Base-by-base conservation (phyloP, 2,113 vertebrate genomes). In the Oxyura jamaicensis region DNA sequence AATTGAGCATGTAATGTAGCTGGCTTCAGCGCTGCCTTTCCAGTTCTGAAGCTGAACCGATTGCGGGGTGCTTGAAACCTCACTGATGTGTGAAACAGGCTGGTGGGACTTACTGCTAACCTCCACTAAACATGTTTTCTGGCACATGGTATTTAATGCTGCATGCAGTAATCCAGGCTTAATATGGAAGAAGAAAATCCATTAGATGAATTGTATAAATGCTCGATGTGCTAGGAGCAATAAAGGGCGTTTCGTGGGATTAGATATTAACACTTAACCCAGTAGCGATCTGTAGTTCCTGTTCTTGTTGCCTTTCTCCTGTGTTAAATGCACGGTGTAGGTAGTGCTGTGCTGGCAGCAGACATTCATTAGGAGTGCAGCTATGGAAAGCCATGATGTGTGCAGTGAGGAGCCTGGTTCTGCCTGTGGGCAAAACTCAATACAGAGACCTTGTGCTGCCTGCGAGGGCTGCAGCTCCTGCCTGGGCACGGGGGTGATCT, bases 131-230 rank as follows among this genome's bases (percentile, higher is more conserved):
- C 1, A 4, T 58, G 36, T 31, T 86, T 88, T 83, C 62, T 1
- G 6, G 58, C 48, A 56, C 48, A 31, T 2, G 31, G 28, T 60
- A 60, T 86, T 93, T 83, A 89, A 73, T 68, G n/a, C 35, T 52
- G 17, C 50, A 18, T 42, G 35, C 3, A 2, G 22, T 96, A 92
- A 92, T 92, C 53, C 53, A 62, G 86, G 62, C 58, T 95, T 93
- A 89, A 53, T 23, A 62, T 79, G 59, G 58, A 76, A 82, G 71
- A 75, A 33, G 60, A 39, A 52, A 53, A 58, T 79, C 74, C 48
- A 18, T 50, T 60, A 44, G 26, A 46, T 76, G 39, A 79, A 14
- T 22, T 65, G 26, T 82, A 17, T 75, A 58, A 83, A 73, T 39
- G 62, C 6, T 14, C 71, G 81, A 67, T 91, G 77, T 0, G 2